Conservation (phyloP, 2,113 vertebrate species). For the Rhipidura dahli region DNA sequence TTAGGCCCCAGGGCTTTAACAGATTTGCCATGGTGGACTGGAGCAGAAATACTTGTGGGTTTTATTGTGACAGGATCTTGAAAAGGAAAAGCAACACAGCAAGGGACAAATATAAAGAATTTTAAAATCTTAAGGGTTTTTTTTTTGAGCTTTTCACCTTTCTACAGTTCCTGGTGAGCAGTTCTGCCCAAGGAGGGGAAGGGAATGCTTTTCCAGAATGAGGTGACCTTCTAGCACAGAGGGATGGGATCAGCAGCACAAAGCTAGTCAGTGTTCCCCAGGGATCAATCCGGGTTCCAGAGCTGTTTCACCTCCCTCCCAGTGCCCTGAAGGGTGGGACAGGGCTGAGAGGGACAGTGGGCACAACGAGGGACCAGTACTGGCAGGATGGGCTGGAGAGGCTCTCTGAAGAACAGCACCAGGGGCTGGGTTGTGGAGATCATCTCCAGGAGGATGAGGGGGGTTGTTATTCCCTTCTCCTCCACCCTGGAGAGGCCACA, state of each 20-base stretch:
- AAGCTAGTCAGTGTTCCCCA: neutral
- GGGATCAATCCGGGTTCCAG: fast-evolving
- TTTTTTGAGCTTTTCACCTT: neutral
- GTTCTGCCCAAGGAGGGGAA: neutral
- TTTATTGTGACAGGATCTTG: neutral
- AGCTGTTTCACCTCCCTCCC: neutral
- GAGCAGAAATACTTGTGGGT: neutral
- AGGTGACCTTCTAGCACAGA: neutral
- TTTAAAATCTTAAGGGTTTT: neutral
- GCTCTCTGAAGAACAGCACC: neutral
- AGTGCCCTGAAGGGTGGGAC: neutral
- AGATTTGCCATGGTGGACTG: neutral
- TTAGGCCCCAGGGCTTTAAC: neutral
- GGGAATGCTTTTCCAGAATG: neutral
- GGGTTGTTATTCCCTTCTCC: neutral
- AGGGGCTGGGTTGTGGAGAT: neutral
- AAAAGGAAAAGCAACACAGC: neutral
- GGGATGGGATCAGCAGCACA: neutral
- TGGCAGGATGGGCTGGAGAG: neutral
- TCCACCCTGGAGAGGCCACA: neutral
- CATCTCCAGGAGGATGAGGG: neutral
- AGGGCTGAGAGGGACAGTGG: neutral
- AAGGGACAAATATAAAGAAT: neutral
- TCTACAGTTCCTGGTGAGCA: neutral
- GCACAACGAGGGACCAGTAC: neutral